These are phyloP conservation scores for Leptatherina wallacei DNA, from an alignment of 2,797 vertebrate species.

Conservation along the genomic window DNA sequence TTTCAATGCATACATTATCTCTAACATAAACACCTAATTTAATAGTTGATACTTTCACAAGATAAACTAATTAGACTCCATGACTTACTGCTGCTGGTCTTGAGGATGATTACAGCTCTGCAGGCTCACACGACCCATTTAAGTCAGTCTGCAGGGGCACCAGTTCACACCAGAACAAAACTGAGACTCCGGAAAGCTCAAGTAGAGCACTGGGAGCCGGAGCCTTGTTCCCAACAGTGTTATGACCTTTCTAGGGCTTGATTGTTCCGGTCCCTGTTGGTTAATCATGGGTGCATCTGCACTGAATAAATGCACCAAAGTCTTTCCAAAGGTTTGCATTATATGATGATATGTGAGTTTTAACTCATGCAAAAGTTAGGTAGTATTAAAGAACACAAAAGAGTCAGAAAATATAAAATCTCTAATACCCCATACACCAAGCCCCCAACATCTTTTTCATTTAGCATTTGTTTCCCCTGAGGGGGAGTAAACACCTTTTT, in stretches of 20 bases:
- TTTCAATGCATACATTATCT: constrained; percentile 11
- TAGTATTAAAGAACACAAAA: constrained; percentile 1
- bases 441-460: neutral
- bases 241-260: constrained; percentile 72
- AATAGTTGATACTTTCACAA: constrained; percentile 24
- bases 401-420: constrained; percentile 5
- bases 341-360: constrained; percentile 32
- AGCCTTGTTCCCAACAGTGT: constrained; percentile 55
- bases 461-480: neutral
- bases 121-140: constrained; percentile 61
- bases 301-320: constrained; percentile 51
- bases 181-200: constrained; percentile 47
- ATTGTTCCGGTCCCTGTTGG: constrained; percentile 54
- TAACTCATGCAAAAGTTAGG: constrained; percentile 9
- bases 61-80: constrained; percentile 25
- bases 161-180: constrained; percentile 53
- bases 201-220: constrained; percentile 31
- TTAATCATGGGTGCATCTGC: constrained; percentile 72
- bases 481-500: constrained; percentile 29
- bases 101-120: constrained; percentile 39
- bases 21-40: constrained; percentile 24
- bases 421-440: neutral
- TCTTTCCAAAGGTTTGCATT: constrained; percentile 43
- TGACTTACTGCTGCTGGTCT: constrained; percentile 65
- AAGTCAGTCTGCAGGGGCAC: constrained; percentile 55